Conservation (phyloP, 2,888 invertebrate species). For the Rhagonycha lutea region DNA sequence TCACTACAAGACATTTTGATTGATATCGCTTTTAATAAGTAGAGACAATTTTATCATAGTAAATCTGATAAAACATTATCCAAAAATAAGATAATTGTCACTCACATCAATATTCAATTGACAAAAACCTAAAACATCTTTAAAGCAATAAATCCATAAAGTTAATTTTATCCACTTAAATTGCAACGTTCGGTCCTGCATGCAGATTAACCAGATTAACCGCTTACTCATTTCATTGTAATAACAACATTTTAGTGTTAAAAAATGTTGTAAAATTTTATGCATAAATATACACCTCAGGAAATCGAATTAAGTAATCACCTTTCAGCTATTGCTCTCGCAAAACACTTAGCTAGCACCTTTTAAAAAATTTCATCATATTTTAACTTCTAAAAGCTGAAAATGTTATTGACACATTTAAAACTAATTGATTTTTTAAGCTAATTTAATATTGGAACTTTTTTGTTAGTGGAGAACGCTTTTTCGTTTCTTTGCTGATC, state of each 20-base stretch:
- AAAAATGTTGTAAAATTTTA: not conserved
- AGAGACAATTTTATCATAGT: not conserved
- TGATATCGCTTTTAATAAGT: not conserved
- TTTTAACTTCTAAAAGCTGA: not conserved
- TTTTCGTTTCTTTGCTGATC: not conserved
- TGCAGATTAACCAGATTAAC: not conserved
- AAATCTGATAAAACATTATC: not conserved
- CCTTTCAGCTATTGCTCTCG: not conserved
- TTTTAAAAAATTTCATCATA: not conserved
- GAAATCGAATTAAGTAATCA: not conserved
- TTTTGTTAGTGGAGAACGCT: not conserved
- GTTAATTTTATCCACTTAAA: not conserved
- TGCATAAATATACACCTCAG: not conserved
- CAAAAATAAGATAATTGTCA: not conserved
- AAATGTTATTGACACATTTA: not conserved
- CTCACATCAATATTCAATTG: not conserved
- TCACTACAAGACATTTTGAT: not conserved
- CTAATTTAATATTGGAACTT: constrained; percentile 1
- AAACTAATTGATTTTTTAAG: not conserved
- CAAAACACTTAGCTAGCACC: not conserved
- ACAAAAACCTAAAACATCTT: not conserved
- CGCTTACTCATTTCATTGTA: too few relatives aligned
- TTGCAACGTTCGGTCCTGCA: not conserved
- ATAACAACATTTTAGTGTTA: not conserved
- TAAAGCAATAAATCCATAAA: not conserved